Evolutionary conservation across 2,797 vertebrate species (phyloP).

Genomic region (Coranthus polyacanthus): DNA sequence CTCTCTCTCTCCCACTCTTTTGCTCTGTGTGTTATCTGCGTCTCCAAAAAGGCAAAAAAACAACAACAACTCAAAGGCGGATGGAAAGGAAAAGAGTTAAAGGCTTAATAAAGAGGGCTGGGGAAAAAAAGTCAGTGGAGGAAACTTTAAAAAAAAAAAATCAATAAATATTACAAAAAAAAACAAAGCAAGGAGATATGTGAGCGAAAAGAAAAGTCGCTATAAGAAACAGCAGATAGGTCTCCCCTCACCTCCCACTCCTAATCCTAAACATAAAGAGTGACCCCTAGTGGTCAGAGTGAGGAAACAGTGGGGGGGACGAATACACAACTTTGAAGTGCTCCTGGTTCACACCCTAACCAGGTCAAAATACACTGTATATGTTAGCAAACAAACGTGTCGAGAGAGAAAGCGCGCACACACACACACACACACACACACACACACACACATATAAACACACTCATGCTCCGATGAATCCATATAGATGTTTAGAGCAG

Average conservation of each 20-base stretch:
- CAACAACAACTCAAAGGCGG: slow-evolving; percentile 66
- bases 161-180: no score
- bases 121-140: slow-evolving; percentile 70
- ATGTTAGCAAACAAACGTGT: slow-evolving; percentile 81
- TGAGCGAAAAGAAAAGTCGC: slow-evolving; percentile 55
- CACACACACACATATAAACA: slow-evolving; percentile 46
- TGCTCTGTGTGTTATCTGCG: slow-evolving; percentile 85
- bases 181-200: slow-evolving; percentile 19
- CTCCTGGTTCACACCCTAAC: slow-evolving; percentile 81
- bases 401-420: slow-evolving; percentile 71
- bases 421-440: slow-evolving; percentile 54
- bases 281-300: slow-evolving; percentile 65
- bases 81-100: slow-evolving; percentile 61
- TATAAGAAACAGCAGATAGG: slow-evolving; percentile 62
- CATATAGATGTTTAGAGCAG: slow-evolving; percentile 82
- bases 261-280: slow-evolving; percentile 70
- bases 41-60: slow-evolving; percentile 80
- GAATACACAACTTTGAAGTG: slow-evolving; percentile 70
- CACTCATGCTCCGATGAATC: slow-evolving; percentile 68
- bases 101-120: slow-evolving; percentile 60
- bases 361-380: slow-evolving; percentile 80
- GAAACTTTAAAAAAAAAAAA: slow-evolving; percentile 46
- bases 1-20: slow-evolving; percentile 83
- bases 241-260: slow-evolving; percentile 59
- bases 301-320: slow-evolving; percentile 60